Base-by-base conservation (phyloP, 2,888 invertebrate species). In the Polymixis lichenea region DNA sequence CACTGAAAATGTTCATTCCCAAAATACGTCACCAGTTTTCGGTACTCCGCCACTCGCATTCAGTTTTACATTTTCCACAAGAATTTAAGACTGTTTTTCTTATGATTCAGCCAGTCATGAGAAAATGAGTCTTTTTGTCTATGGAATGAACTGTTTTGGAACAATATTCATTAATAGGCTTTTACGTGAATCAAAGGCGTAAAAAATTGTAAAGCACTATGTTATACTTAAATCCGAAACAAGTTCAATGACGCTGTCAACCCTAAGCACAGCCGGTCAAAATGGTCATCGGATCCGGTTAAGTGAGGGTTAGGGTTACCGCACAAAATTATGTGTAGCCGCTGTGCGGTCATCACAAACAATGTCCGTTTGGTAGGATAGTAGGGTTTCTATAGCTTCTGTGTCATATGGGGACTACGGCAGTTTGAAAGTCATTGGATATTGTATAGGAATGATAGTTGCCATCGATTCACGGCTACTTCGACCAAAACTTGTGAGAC, bases 251-350 rank as follows among this genome's bases (percentile, higher is more conserved):
- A 46, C 43, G 11, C 43, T 11, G 11, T 13, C 91, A 95, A 82
- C 95, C 95, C 94, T 94, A 85, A 9, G 46, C 68, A 71, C 78
- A 88, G 85, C 83, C 88, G 93, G 93, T 91, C 91, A 91, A 89
- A 91, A 86, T 89, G 94, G 93, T 91, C 92, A 92, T 89, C 88
- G 86, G 82, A 75, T 80, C 79, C 85, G 89, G 79, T 82, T 86
- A 91, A 90, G 90, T 91, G 90, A 89, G 91, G 90, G 92, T 91
- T 91, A 91, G 92, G 92, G 94, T 90, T 88, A 83, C 88, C 92
- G 67, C 32, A 85, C 87, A 86, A 86, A 93, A 93, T 94, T 92
- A 92, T 91, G 91, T 89, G 90, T 88, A 90, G 90, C 91, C 90
- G 88, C 89, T 88, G 86, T 84, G 87, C 83, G 90, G 90, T 92